Conservation (phyloP, 2,888 invertebrate genomes). For the Hydropsyche betteni region DNA sequence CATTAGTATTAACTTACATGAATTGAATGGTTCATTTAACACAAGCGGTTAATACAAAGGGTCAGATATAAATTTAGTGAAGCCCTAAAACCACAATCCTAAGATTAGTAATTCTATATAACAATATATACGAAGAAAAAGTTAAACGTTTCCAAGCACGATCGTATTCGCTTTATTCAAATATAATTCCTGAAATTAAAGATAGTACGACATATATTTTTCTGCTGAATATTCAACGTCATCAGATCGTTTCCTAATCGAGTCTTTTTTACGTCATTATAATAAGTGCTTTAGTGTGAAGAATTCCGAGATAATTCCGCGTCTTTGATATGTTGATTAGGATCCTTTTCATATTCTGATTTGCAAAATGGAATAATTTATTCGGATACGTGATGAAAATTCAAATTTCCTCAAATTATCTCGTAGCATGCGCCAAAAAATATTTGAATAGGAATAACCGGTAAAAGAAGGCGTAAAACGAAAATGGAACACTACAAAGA, state of each 20-base stretch:
- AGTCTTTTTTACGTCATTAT: no score
- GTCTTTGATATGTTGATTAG: slow-evolving; percentile 33
- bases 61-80: slow-evolving; percentile 22
- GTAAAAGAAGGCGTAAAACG: background rate
- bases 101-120: slow-evolving; percentile 22
- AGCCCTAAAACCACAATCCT: slow-evolving; percentile 26
- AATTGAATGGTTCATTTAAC: slow-evolving; percentile 24
- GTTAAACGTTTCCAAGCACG: no score
- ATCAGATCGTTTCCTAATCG: no score
- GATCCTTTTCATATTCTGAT: slow-evolving; percentile 21
- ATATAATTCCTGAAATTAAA: no score
- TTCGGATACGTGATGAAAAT: slow-evolving; percentile 32
- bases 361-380: slow-evolving; percentile 16
- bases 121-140: background rate
- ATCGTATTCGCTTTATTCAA: background rate
- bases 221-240: no score
- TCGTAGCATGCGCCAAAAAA: slow-evolving; percentile 8
- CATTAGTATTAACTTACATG: background rate
- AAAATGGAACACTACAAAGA: background rate
- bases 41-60: slow-evolving; percentile 17
- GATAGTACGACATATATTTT: no score
- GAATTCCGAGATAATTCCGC: slow-evolving; percentile 1
- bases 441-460: background rate
- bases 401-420: slow-evolving; percentile 8
- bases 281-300: slow-evolving; percentile 7